Conservation (phyloP, 1,140 invertebrate genomes). For the Dufourea novaeangliae region DNA sequence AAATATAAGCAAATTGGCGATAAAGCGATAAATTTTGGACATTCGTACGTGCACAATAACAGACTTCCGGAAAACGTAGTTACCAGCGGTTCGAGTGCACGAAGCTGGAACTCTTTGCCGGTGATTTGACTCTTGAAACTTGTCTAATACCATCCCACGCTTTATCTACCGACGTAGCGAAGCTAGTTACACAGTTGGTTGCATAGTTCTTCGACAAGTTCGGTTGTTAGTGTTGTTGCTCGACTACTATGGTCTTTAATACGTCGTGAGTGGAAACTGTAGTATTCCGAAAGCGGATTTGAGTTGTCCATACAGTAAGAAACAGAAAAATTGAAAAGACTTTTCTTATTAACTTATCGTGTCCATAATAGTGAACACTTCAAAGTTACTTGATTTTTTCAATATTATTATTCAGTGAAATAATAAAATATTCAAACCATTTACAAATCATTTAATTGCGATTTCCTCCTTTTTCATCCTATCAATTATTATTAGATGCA, state of each 20-base stretch:
- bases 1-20: neutral
- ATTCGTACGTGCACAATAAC: neutral
- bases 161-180: conserved; percentile 37
- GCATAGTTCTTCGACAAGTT: conserved; percentile 11
- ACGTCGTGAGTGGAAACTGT: neutral
- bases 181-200: conserved; percentile 37
- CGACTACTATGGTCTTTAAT: neutral
- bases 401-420: no score
- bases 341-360: no score
- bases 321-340: no score
- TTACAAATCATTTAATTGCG: no score
- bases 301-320: neutral
- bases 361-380: no score
- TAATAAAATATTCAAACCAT: no score
- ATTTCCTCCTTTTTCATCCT: no score
- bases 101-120: conserved; percentile 43
- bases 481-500: no score
- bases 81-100: conserved; percentile 39
- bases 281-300: neutral
- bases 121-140: conserved; percentile 59
- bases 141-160: conserved; percentile 49
- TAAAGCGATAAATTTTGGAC: neutral
- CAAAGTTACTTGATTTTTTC: no score
- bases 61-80: conserved; percentile 35
- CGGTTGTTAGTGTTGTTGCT: neutral